Base-by-base conservation (phyloP, 2,797 vertebrate species). In the Lagothrix lagotricha region DNA sequence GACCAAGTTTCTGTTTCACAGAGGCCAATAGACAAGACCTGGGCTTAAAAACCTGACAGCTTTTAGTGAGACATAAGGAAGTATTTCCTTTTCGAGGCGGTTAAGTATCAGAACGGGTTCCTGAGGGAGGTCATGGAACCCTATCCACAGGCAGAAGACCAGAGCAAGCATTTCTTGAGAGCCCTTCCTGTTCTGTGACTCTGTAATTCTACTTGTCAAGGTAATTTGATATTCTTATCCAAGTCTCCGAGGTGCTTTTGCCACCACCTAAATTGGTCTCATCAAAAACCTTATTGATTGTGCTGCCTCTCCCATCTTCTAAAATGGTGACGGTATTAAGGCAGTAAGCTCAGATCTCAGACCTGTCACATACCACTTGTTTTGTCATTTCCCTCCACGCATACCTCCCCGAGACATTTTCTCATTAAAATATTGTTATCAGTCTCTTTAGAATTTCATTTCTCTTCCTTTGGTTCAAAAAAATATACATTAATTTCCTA, bases 391-490 rank as follows among this genome's bases (percentile, higher is more conserved):
- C 28, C n/a, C 26, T 79, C 7, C 15, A 77, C 14, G 36, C 28
- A 22, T 24, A 72, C 77, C 24, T 88, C n/a, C 70, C 61, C 24
- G 57, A 83, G 50, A 96, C 86, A 4, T 72, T 94, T 94, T 96
- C 52, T 87, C 88, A 76, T 96, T 96, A 92, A 95, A 94, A 82
- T 83, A 90, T 88, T 93, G 7, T 77, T 57, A 85, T 89, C 84
- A 88, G 44, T 96, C 33, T 87, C 41, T 96, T 95, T 48, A 85
- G n/a, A 80, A 90, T 96, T 97, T 94, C 72, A 96, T 93, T 93
- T 97, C 93, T 96, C 48, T 91, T 95, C 79, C 72, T 97, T 96
- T 88, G 44, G 24, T 92, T 97, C 28, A 93, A 96, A 83, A 97
- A 39, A 88, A 14, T 95, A 85, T 52, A 90, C 36, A 94, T 96